These are phyloP conservation scores for Bombus terrestris DNA, from an alignment of 1,140 invertebrate species.

Conservation along the genomic window DNA sequence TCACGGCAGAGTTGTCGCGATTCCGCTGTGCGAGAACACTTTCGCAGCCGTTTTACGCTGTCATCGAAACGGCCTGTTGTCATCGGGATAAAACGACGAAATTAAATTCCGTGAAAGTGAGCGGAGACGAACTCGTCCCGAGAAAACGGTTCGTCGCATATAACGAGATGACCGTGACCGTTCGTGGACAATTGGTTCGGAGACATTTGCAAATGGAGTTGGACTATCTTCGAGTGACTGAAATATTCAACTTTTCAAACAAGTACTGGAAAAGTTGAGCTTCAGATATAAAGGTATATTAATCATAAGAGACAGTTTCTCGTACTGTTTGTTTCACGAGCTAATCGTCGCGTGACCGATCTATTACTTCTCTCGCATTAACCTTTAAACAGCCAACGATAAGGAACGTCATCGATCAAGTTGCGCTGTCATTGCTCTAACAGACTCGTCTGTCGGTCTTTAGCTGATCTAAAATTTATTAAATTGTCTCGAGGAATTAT, in stretches of 20 bases:
- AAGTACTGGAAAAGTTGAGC: too few species aligned
- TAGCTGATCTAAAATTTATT: conserved; percentile 36
- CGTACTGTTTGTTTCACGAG: neutral
- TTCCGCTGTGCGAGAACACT: neutral
- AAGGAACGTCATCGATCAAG: conserved; percentile 27
- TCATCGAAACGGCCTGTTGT: conserved; percentile 12
- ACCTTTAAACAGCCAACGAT: conserved; percentile 28
- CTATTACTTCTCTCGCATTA: conserved; percentile 23
- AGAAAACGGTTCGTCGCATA: too few species aligned
- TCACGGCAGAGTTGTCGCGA: conserved; percentile 26
- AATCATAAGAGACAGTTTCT: neutral
- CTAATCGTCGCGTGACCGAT: conserved; percentile 22
- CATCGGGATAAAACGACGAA: conserved; percentile 15
- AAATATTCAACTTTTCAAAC: too few species aligned
- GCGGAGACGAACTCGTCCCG: too few species aligned
- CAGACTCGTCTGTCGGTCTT: neutral
- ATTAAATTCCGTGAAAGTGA: too few species aligned
- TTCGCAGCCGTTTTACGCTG: conserved; percentile 15
- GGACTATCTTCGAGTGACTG: too few species aligned
- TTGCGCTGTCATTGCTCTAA: neutral
- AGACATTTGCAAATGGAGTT: too few species aligned
- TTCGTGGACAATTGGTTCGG: too few species aligned
- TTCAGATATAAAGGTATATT: neutral
- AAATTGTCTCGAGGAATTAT: conserved; percentile 16
- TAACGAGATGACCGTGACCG: too few species aligned